These are phyloP conservation scores for Stratiomys singularior DNA, from an alignment of 2,888 invertebrate genomes.

Conservation along the genomic window DNA sequence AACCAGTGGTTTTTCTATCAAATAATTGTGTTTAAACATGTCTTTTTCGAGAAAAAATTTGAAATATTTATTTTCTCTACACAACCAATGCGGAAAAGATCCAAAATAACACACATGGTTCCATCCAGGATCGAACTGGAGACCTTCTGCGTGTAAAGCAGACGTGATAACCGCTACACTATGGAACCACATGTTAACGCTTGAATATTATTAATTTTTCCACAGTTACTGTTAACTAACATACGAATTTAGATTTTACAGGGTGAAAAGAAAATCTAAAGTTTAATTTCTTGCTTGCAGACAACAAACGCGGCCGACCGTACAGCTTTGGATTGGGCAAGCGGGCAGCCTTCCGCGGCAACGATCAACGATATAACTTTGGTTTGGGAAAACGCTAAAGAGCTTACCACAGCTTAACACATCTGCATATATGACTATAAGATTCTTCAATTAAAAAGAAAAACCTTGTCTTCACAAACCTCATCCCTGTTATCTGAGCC, in stretches of 20 bases:
- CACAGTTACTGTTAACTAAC: too few species aligned
- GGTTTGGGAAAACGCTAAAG: constrained; percentile 69
- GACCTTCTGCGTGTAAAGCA: too few species aligned
- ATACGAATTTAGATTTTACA: too few species aligned
- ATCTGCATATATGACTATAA: constrained; percentile 4
- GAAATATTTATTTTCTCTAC: background rate
- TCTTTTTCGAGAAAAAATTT: background rate
- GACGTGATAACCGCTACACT: too few species aligned
- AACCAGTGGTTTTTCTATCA: constrained; percentile 61
- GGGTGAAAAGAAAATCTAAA: too few species aligned
- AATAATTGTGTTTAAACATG: too few species aligned
- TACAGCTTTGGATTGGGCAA: constrained; percentile 78
- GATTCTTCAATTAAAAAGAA: background rate
- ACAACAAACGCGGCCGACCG: constrained; percentile 69
- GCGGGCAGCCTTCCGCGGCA: constrained; percentile 62
- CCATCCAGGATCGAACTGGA: too few species aligned
- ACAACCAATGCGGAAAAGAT: background rate
- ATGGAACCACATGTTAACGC: too few species aligned
- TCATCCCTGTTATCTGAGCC: constrained; percentile 11
- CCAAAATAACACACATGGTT: background rate
- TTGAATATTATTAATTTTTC: too few species aligned
- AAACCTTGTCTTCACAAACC: constrained; percentile 14
- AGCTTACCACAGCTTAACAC: background rate
- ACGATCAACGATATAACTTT: constrained; percentile 67
- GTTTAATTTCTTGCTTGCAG: constrained; percentile 40